Evolutionary conservation across 2,888 invertebrate genomes (phyloP).

Genomic region (Acanthosepion esculentum): DNA sequence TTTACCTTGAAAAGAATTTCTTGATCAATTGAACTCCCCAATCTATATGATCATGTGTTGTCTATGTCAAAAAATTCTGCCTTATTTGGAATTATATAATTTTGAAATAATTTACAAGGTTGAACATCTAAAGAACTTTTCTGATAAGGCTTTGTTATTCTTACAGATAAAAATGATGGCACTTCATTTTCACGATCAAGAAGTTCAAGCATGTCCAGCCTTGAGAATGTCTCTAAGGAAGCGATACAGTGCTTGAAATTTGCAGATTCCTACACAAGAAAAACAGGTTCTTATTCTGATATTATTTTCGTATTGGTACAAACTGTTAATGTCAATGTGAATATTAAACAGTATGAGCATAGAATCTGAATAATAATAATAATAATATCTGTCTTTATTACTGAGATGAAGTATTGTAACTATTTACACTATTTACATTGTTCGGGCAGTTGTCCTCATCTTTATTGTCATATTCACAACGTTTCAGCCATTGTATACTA

Average conservation of each 20-base stretch:
- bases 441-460: no score
- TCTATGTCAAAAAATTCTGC: background rate
- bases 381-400: no score
- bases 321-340: no score
- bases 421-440: no score
- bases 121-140: background rate
- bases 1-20: background rate
- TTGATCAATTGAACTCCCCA: background rate
- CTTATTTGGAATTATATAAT: background rate
- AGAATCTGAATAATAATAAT: no score
- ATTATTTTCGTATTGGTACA: background rate
- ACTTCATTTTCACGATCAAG: constrained; percentile 97
- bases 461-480: no score
- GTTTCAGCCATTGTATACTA: no score
- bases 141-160: constrained; percentile 16
- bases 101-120: background rate
- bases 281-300: constrained; percentile 82
- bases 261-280: constrained; percentile 94
- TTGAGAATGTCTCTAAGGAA: constrained; percentile 97
- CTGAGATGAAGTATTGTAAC: no score
- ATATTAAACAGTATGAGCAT: no score
- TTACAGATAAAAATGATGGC: constrained; percentile 93
- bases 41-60: background rate
- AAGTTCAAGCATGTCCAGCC: constrained; percentile 97
- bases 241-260: constrained; percentile 96